Evolutionary conservation across 2,888 invertebrate species (phyloP), one percentile per base, ranked within the genome.

Genomic region (Keiferia lycopersicella): DNA sequence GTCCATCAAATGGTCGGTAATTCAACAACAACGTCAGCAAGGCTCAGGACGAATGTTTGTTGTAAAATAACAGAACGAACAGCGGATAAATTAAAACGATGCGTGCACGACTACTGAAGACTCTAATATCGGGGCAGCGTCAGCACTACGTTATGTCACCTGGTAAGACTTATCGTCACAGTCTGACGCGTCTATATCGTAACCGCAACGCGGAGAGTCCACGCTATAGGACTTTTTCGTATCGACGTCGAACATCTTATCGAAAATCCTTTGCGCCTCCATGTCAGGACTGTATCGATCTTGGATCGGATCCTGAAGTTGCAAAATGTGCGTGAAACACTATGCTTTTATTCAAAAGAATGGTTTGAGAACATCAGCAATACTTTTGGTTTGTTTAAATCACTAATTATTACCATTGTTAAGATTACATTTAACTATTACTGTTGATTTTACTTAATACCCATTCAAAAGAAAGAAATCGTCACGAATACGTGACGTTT

Each of bases 181-280:
- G 77, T 91, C 91, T 75, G 91, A 89, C 83, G 88, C 82, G 77
- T 91, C 91, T 76, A 90, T 86, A 88, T 91, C 91, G 83, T 87
- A 91, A 84, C 82, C 86, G 86, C 88, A 88, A 74, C 88, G 88
- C 79, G 90, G 87, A 66, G 84, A 80, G 86, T 86, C 86, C 76
- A 84, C 80, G 80, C 86, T 81, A 82, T 83, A 88, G 69, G 83
- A 83, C 78, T 85, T 88, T 88, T 91, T 92, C 78, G 87, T 81
- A 77, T 92, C 91, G 71, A 89, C 87, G 82, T 92, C 92, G 85
- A 92, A 92, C 92, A 92, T 92, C 89, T 92, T 92, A 90, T 92
- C 92, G 86, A 92, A 92, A 75, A 92, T 91, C 87, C 91, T 85
- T 84, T 92, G 91, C 77, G 91, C 91, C 81, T 92, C 91, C 86